Base-by-base conservation (phyloP, 2,888 invertebrate genomes). In the Oxystoma pomonae region DNA sequence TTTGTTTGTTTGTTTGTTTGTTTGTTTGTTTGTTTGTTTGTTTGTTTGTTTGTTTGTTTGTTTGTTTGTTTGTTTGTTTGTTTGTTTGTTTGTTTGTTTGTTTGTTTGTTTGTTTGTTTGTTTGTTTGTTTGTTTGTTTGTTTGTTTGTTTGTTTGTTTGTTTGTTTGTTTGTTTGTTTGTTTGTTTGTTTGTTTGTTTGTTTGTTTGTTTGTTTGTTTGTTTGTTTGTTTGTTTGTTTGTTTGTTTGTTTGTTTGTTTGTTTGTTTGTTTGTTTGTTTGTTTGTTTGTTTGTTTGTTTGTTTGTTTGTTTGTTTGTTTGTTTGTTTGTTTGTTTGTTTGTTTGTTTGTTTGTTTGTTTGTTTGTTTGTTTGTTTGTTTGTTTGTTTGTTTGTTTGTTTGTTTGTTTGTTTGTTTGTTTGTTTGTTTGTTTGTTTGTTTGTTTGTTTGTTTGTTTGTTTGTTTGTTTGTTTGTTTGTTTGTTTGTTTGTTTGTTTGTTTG, bases 1-100 rank as follows among this genome's bases (percentile, higher is more conserved):
- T 53, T 53, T n/a, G 53, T 53, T 53, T n/a, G 53, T 53, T 53
- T n/a, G 53, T 53, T 53, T n/a, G 53, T 53, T 53, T n/a, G 53
- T 53, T 53, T n/a, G 53, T 53, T 53, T n/a, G 53, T 53, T 53
- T n/a, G 53, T 53, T 53, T n/a, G 53, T 53, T 53, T n/a, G 53
- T 53, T 53, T n/a, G 53, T 53, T 53, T n/a, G 53, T 53, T 53
- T n/a, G 53, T 53, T 53, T n/a, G 53, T 53, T 53, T n/a, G 53
- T 53, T 53, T n/a, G 53, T 53, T 53, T n/a, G 53, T 53, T 53
- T n/a, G 53, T 53, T 53, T n/a, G 53, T 53, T 53, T n/a, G 53
- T 53, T 53, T n/a, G 53, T 53, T 53, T n/a, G 53, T 53, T 53
- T n/a, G 53, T 53, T 53, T n/a, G 53, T 53, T 53, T n/a, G 53